Base-by-base conservation (phyloP, 2,113 vertebrate species). In the Aspiorhynchus laticeps region DNA sequence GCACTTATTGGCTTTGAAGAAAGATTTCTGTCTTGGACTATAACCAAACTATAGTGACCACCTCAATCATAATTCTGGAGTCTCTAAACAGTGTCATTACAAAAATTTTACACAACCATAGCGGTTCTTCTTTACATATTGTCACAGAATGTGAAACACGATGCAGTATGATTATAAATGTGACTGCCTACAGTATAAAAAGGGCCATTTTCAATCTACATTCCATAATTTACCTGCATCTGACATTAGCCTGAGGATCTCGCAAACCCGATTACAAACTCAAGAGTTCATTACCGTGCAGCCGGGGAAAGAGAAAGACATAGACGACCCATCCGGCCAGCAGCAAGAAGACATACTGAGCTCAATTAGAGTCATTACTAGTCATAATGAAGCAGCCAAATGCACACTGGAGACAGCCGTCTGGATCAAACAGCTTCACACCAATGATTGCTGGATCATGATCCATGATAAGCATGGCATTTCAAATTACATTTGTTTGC, bases 261-360 rank as follows among this genome's bases (percentile, higher is more conserved):
- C 48, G 59, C 69, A 56, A 84, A 87, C 67, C 84, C 89, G 86
- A 91, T 92, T 89, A 92, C 90, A 91, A 92, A 88, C 88, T 91
- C 67, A 38, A 71, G 67, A 89, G 86, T 87, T 88, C 87, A 88
- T 90, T 87, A 89, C 65, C 63, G 69, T 43, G 59, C 17, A 48
- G 75, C 48, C 28, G 9, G 46, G 67, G 61, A 80, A 15, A 26
- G 78, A 63, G 36, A 87, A 56, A 33, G 46, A 59, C 41, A 59
- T 28, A 4, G 82, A 65, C 26, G 59, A 85, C 46, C 48, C 83
- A 67, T 81, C 77, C 17, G 83, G 33, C 53, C 71, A 80, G 71
- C 69, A 65, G 43, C 33, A 48, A 69, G 65, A 26, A 88, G 46
- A 63, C 77, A 67, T 41, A 63, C 83, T 31, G n/a, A 85, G 83